Evolutionary conservation across 2,888 invertebrate species (phyloP), one percentile per base, ranked within the genome.

Genomic region (Oscheius sp.): DNA sequence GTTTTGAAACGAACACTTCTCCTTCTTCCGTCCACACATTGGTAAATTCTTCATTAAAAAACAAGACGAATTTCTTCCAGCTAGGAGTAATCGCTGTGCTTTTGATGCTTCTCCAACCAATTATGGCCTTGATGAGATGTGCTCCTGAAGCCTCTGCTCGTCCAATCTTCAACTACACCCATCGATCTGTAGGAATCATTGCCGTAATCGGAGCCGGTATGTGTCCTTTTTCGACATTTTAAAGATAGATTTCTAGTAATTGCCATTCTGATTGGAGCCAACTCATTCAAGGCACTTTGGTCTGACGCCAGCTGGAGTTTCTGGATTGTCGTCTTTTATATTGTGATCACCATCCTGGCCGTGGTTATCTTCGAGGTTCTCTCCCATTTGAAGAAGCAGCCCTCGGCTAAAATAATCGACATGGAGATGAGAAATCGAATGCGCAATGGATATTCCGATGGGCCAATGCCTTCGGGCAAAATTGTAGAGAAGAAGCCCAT

Each of bases 121-220:
- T 71, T 31, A 67, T 71, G 67, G 48, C 71, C 12, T 31, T 71
- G 12, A 12, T 67, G 17, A 27, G 71, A 20, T 71, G 71, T 33
- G 71, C 71, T 33, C 71, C 71, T 5, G 71, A 71, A 34, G 67
- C 67, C 1, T 67, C 67, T 15, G 71, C 67, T 27, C 39, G 71
- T 2, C 71, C 71, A 33, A 53, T 71, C 25, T 71, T 71, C 53
- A 71, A 71, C 45, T 71, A 67, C 53, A 45, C 55, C 8, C 71
- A 71, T 58, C 15, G 67, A 12, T 39, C 58, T 45, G 17, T 71
- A 6, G 71, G 71, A 8, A 23, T 71, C 25, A 48, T 67, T 34
- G 71, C 67, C 1, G n/a, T 71, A 55, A 37, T 67, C 25, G 61
- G 45, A 12, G 71, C 67, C 20, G 1, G 70, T 70, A 5, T 46